Conservation (phyloP, 2,797 vertebrate genomes). For the Lindbergichthys nudifrons region DNA sequence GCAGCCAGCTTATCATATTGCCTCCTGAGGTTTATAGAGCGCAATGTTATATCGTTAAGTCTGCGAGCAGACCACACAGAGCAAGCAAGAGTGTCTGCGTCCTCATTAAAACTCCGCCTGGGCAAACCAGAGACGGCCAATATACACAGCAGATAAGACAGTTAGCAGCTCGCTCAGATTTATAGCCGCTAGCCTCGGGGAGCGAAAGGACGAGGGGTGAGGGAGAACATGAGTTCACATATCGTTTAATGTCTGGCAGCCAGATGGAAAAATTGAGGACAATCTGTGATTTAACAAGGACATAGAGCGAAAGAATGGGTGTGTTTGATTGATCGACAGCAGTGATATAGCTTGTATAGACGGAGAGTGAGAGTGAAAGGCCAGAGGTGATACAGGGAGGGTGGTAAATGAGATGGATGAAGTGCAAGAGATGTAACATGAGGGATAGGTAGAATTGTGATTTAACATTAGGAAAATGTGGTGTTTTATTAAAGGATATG, state of each 20-base stretch:
- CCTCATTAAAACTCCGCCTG: constrained; percentile 75
- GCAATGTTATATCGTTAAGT: constrained; percentile 63
- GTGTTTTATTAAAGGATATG: constrained; percentile 3
- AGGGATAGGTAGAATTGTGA: constrained; percentile 8
- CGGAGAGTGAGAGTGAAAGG: constrained; percentile 36
- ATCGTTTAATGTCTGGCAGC: constrained; percentile 69
- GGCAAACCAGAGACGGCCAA: constrained; percentile 67
- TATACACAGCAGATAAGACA: constrained; percentile 73
- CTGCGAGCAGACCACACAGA: constrained; percentile 64
- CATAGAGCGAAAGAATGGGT: constrained; percentile 18
- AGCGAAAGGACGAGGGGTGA: constrained; percentile 39
- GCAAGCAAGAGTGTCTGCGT: constrained; percentile 60
- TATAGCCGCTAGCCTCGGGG: constrained; percentile 64
- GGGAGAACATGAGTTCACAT: constrained; percentile 64
- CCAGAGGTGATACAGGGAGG: constrained; percentile 29
- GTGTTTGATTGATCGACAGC: constrained; percentile 38
- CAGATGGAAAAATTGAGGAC: constrained; percentile 60
- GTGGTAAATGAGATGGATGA: constrained; percentile 30
- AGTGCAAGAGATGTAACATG: constrained; percentile 15
- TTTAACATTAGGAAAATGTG: constrained; percentile 2
- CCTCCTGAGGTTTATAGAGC: constrained; percentile 63
- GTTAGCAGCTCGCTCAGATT: constrained; percentile 69
- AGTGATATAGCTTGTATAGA: constrained; percentile 22
- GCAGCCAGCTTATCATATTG: constrained; percentile 35
- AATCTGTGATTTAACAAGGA: constrained; percentile 53